Conservation (phyloP, 2,113 vertebrate species). For the Octodon degus region DNA sequence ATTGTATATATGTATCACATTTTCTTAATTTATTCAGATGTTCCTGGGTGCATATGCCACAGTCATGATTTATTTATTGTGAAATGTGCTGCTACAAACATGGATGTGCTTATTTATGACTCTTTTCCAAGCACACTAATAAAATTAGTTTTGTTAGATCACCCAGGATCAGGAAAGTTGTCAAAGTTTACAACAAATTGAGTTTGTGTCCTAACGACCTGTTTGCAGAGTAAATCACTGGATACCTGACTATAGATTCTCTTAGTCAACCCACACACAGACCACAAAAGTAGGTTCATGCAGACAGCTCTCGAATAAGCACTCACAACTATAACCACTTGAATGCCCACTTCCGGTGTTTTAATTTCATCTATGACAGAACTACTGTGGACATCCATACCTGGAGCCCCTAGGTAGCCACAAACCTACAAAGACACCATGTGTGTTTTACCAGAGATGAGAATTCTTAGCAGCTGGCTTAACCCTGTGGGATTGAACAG, state of each 20-base stretch:
- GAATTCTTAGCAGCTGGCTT: neutral
- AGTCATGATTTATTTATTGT: neutral
- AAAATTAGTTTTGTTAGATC: neutral
- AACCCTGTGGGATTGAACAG: no score
- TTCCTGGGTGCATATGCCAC: neutral
- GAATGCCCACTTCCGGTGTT: accelerated
- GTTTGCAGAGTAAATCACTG: neutral
- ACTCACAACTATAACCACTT: neutral
- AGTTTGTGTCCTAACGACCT: neutral
- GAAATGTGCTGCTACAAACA: neutral
- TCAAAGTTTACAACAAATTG: neutral
- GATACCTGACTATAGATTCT: neutral
- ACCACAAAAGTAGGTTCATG: neutral
- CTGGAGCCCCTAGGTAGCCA: neutral
- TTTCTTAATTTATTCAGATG: neutral
- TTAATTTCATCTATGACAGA: neutral
- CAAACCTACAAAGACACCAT: neutral
- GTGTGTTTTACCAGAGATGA: neutral
- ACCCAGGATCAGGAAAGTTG: neutral
- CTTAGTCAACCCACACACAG: neutral
- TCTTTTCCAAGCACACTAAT: neutral
- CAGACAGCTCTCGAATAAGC: neutral
- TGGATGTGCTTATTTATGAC: neutral
- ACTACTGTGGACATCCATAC: neutral
- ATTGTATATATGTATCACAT: neutral